These are phyloP conservation scores for Coptodon bakossiorum DNA, from an alignment of 2,113 vertebrate genomes.

Conservation along the genomic window DNA sequence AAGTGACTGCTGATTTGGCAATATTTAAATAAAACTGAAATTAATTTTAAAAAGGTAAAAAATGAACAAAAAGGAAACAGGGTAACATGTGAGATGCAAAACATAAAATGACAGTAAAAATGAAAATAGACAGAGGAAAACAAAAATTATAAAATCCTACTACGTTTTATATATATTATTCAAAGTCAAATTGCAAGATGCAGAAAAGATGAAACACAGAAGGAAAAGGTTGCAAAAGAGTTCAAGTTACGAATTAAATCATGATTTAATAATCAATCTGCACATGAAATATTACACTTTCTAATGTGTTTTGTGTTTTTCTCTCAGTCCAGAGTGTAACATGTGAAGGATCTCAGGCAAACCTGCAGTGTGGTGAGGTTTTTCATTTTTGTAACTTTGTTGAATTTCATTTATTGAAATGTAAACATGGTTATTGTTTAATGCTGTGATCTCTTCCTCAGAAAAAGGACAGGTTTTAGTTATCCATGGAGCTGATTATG, in stretches of 20 bases:
- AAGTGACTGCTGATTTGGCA: too few relatives aligned
- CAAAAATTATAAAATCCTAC: fast-evolving
- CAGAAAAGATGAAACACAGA: neutral
- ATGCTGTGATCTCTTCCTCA: neutral
- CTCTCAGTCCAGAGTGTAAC: neutral
- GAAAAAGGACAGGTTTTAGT: neutral
- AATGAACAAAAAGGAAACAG: too few relatives aligned
- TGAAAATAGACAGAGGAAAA: neutral
- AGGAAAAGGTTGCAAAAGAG: neutral
- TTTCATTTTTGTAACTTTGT: neutral
- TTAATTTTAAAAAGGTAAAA: too few relatives aligned
- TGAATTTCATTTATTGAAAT: neutral
- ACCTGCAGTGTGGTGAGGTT: neutral
- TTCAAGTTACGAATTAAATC: fast-evolving
- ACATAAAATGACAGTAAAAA: too few relatives aligned
- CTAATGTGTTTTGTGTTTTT: neutral
- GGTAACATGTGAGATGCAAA: too few relatives aligned
- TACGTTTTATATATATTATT: neutral
- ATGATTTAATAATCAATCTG: neutral
- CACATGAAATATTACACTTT: neutral
- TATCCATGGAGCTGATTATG: neutral
- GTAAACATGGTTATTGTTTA: neutral
- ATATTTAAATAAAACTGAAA: too few relatives aligned
- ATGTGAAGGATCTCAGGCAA: neutral
- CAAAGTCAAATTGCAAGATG: neutral